Base-by-base conservation (phyloP, 2,888 invertebrate genomes). In the Rhingia campestris region DNA sequence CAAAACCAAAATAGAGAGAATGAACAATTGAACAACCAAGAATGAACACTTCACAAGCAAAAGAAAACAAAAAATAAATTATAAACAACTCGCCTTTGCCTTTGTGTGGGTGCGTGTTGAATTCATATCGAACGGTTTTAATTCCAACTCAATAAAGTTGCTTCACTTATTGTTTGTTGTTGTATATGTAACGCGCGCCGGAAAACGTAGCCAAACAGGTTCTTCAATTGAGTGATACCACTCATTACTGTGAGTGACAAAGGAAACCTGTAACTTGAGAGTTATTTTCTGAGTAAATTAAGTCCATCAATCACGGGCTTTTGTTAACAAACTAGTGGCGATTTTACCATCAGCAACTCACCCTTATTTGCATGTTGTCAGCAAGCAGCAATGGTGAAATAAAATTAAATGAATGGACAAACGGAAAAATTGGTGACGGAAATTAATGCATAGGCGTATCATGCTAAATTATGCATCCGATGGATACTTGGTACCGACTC, bases 391-490 rank as follows among this genome's bases (percentile, higher is more conserved):
- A 56, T 49, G 39, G 41, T 33, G 4, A 45, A 61, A 53, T 53
- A 6, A 10, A 67, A 66, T 58, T 47, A 56, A 66, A 58, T 10
- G 22, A 22, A 22, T 22, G 22, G 1, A 22, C 22, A 22, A 22
- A 22, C 22, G 22, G 22, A 22, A 51, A 67, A 61, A 33, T 58
- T 56, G 73, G 37, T 56, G 64, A 67, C 59, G 37, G 10, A 53
- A 61, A 76, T 69, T 61, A 69, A 69, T 69, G 61, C 76, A 67
- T 69, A 54, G 59, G 76, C 76, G 61, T 69, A 43, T 39, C 61
- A 7, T 54, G 61, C 51, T 53, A 53, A 61, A 67, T 76, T 67
- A 67, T 61, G 75, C 67, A 76, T 76, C 10, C n/a, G 47, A 33
- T 4, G 39, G 14, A 32, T 41, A 49, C 3, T n/a, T 4, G 6